A percentile compares a stretch with the other conserved stretches of the same genome.
Evolutionary conservation across 2,888 invertebrate species (phyloP).

Genomic region (Leucoptera coffeella): DNA sequence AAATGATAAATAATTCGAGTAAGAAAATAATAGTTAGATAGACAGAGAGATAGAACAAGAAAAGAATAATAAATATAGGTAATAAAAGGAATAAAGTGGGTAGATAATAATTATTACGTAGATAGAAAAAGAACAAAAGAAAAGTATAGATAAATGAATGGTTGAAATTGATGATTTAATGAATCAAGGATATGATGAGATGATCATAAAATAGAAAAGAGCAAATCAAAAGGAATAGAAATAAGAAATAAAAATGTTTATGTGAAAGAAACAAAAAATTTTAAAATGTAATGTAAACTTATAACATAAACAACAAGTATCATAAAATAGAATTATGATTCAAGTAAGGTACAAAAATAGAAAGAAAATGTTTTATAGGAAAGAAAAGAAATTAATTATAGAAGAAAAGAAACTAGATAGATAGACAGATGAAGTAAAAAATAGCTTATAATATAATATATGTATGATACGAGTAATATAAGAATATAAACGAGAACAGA

Average conservation of each 20-base stretch:
- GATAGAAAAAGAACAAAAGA: not conserved
- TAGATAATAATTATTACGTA: not conserved
- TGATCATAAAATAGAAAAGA: not conserved
- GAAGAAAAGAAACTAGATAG: not conserved
- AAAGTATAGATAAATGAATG: not conserved
- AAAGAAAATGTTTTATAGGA: not conserved
- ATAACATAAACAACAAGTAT: not conserved
- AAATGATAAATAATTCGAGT: too few relatives aligned
- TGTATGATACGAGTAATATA: not conserved
- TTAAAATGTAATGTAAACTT: too few relatives aligned
- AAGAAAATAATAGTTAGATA: not conserved
- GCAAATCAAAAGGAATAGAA: not conserved
- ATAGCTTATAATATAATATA: too few relatives aligned
- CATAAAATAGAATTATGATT: not conserved
- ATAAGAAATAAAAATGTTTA: not conserved
- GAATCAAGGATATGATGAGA: not conserved
- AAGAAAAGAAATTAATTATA: not conserved
- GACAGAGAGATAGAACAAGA: not conserved
- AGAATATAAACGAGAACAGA: not conserved
- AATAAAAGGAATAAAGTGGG: not conserved
- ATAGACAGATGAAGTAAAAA: not conserved
- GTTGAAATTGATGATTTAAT: not conserved
- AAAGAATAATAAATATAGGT: not conserved
- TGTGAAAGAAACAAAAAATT: not conserved
- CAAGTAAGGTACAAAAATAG: not conserved